These are phyloP conservation scores for Halocynthia roretzi DNA, from an alignment of 23 tunicate species.

Conservation along the genomic window DNA sequence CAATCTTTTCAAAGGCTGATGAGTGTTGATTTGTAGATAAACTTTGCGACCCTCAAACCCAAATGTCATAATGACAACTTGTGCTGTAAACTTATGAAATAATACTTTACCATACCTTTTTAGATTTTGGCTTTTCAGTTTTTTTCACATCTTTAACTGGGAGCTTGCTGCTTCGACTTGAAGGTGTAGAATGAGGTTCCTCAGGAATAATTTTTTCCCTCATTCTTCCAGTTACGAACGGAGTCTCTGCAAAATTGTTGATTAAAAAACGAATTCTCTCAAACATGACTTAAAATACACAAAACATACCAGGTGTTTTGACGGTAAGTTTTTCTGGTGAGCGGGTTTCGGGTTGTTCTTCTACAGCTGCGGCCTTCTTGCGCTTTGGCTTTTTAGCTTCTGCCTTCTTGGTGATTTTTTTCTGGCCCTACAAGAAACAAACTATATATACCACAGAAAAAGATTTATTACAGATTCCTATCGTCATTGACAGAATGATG, in stretches of 20 bases:
- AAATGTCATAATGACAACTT: too few relatives aligned
- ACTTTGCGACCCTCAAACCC: too few relatives aligned
- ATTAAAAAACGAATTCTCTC: not conserved
- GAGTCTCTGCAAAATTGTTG: constrained; percentile 28
- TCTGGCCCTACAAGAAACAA: too few relatives aligned
- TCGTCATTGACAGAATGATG: too few relatives aligned
- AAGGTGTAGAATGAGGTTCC: constrained; percentile 16
- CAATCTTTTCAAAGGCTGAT: too few relatives aligned
- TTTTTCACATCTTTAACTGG: too few relatives aligned
- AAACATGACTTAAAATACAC: not conserved
- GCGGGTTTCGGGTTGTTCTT: constrained; percentile 3
- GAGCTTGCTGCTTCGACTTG: constrained; percentile 5
- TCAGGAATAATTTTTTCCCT: constrained; percentile 47
- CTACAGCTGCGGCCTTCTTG: constrained; percentile 17
- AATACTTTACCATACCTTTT: too few relatives aligned
- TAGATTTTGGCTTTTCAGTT: too few relatives aligned
- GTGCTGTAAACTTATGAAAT: too few relatives aligned
- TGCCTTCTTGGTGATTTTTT: not conserved
- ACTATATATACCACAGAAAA: too few relatives aligned
- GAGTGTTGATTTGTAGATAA: too few relatives aligned
- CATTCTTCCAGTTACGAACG: constrained; percentile 59
- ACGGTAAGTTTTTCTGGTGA: constrained; percentile 46
- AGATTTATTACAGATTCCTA: too few relatives aligned
- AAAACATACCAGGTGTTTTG: constrained; percentile 48
- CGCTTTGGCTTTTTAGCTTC: constrained; percentile 9